Evolutionary conservation across 2,797 vertebrate genomes (phyloP), one percentile per base, ranked within the genome.

Genomic region (Crocidura indochinensis): DNA sequence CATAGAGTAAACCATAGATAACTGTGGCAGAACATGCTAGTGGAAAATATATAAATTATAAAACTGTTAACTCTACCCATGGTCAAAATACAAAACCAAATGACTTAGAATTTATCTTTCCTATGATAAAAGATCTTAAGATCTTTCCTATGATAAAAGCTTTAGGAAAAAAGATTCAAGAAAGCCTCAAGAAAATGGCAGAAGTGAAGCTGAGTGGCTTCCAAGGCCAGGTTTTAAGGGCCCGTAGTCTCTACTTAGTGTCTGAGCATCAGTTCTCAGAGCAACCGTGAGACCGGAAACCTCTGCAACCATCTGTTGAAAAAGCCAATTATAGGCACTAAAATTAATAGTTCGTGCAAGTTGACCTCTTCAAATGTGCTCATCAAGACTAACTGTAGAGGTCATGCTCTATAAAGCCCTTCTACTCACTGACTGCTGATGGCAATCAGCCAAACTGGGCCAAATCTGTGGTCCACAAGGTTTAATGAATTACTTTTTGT

Each of bases 51-150:
- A 49, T 2, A 79, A 14, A 29, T 68, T 27, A 17, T 20, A 8
- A 93, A 69, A 72, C 26, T 88, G 1, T n/a, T 75, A 91, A 72
- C 7, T 71, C 44, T 17, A 80, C 24, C n/a, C 20, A 47, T 65
- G 86, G 6, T 85, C 29, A 91, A 53, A 53, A 49, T 51, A 75
- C 79, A 86, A 92, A 93, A 9, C 24, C 11, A 79, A 79, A 20
- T 7, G 22, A 90, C 15, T 68, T 83, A 47, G 46, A 85, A 76
- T 20, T 47, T 47, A 31, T 78, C 19, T 26, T 68, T 15, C 83
- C 47, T 56, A 24, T 8, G 10, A 47, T 49, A 75, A 53, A 53
- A 53, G 51, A n/a, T n/a, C n/a, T n/a, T n/a, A n/a, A n/a, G n/a
- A n/a, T n/a, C 27, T 26, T 68, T 15, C 83, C 47, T 56, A 24